A percentile compares a stretch with the other conserved stretches of the same genome.
Conservation (phyloP, 2,113 vertebrate genomes). For the Dipodomys stephensi region DNA sequence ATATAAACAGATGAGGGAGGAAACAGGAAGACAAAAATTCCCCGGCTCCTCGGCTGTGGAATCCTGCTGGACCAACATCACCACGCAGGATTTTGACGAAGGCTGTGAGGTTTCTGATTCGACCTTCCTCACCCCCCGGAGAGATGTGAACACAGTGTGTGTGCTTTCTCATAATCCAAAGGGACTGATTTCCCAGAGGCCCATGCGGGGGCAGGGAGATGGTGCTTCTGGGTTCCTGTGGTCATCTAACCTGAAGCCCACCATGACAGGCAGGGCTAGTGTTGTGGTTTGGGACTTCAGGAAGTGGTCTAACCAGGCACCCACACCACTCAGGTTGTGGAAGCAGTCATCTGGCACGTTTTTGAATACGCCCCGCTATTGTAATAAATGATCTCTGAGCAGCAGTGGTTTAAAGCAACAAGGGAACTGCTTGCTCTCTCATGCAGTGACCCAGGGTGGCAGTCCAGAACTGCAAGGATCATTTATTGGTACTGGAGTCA, state of each 20-base stretch:
- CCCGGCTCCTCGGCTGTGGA: conserved; percentile 4
- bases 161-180: conserved; percentile 62
- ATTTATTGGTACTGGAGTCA: neutral
- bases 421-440: neutral
- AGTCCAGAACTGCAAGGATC: neutral
- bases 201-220: fast-evolving
- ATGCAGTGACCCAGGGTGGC: neutral
- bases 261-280: neutral
- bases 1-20: conserved; percentile 44
- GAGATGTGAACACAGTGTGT: conserved; percentile 43
- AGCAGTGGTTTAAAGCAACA: neutral
- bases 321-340: neutral
- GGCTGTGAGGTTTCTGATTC: neutral
- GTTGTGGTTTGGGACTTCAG: neutral
- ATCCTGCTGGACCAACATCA: conserved; percentile 49
- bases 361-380: neutral
- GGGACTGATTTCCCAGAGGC: conserved; percentile 31
- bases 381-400: neutral
- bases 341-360: neutral
- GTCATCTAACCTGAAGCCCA: neutral
- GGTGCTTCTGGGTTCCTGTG: neutral
- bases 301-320: neutral
- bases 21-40: conserved; percentile 41
- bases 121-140: neutral
- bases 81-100: neutral